Conservation (phyloP, 2,113 vertebrate genomes). For the Vidua macroura region DNA sequence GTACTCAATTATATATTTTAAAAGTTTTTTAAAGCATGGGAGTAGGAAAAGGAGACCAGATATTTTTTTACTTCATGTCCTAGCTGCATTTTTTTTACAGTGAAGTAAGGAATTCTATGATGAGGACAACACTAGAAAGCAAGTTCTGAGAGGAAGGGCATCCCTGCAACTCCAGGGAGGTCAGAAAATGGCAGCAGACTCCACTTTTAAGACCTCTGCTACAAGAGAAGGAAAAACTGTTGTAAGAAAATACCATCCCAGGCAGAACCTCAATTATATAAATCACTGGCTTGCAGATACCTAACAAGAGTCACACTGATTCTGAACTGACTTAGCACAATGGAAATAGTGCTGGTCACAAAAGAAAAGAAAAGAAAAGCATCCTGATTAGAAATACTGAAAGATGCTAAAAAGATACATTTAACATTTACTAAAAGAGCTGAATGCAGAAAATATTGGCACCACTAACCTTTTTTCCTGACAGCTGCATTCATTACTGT, state of each 20-base stretch:
- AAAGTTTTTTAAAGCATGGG: not conserved
- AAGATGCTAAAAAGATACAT: not conserved
- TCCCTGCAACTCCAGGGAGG: not conserved
- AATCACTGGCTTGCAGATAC: not conserved
- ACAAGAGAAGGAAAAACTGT: not conserved
- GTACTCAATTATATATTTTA: not conserved
- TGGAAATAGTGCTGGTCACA: not conserved
- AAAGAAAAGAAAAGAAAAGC: not conserved
- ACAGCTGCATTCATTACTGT: not conserved
- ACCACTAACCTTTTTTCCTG: not conserved
- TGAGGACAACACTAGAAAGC: not conserved
- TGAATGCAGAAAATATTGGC: not conserved
- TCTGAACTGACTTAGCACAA: not conserved
- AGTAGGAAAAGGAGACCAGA: not conserved
- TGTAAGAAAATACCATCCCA: not conserved
- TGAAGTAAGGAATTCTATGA: not conserved
- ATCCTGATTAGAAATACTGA: not conserved
- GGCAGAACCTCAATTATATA: not conserved
- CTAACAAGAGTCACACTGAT: not conserved
- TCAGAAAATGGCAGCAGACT: not conserved
- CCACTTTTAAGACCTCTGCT: not conserved
- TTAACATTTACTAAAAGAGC: not conserved
- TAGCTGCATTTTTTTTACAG: not conserved
- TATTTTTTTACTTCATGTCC: not conserved
- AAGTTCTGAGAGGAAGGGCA: not conserved